Evolutionary conservation across 2,888 invertebrate genomes (phyloP).

Genomic region (Lasioglossum morio): DNA sequence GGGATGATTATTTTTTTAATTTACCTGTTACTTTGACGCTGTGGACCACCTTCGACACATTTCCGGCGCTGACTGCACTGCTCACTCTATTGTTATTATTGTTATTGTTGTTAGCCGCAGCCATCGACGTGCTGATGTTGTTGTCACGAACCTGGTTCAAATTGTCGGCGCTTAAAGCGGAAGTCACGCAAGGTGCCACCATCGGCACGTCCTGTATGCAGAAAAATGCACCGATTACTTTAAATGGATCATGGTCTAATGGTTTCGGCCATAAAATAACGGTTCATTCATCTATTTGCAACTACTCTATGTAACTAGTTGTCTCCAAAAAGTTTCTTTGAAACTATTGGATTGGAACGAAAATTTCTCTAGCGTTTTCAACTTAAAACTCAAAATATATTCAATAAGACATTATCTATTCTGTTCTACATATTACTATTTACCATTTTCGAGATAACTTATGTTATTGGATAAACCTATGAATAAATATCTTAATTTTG

Average conservation of each 20-base stretch:
- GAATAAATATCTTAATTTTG: too few relatives aligned
- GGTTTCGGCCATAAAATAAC: neutral
- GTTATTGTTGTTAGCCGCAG: constrained; percentile 64
- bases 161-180: constrained; percentile 80
- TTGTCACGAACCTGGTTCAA: constrained; percentile 78
- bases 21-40: constrained; percentile 77
- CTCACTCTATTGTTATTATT: constrained; percentile 76
- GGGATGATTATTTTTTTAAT: constrained; percentile 34
- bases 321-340: neutral
- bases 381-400: too few relatives aligned
- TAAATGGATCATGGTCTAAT: neutral
- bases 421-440: too few relatives aligned
- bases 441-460: too few relatives aligned
- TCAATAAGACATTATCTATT: too few relatives aligned
- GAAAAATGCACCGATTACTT: constrained; percentile 27
- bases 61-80: constrained; percentile 78
- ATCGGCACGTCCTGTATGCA: constrained; percentile 73
- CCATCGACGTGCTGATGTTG: constrained; percentile 61
- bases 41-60: constrained; percentile 79
- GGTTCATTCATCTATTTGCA: neutral
- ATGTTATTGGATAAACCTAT: too few relatives aligned
- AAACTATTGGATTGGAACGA: neutral
- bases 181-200: constrained; percentile 80
- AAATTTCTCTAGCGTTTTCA: too few relatives aligned
- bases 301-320: neutral